These are phyloP conservation scores for Mesorhabditis belari DNA, from an alignment of 2,888 invertebrate species.

Conservation along the genomic window DNA sequence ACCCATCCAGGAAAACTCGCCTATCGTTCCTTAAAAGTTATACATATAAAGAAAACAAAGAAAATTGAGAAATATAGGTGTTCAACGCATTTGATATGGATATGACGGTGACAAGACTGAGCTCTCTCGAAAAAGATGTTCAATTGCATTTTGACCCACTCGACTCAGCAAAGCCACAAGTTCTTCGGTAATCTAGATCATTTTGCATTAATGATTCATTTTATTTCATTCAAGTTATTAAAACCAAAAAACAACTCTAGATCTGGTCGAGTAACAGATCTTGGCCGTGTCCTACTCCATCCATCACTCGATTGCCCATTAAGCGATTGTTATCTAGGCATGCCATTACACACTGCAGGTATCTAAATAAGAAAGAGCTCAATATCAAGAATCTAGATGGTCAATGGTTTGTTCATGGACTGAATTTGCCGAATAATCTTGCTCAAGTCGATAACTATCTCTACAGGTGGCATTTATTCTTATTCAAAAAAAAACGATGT, in stretches of 20 bases:
- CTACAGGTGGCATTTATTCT: conserved; percentile 54
- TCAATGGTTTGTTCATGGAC: conserved; percentile 66
- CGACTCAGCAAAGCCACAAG: conserved; percentile 53
- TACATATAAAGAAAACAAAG: conserved; percentile 50
- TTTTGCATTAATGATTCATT: background rate
- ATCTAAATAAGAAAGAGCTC: conserved; percentile 14
- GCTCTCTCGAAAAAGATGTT: conserved; percentile 64
- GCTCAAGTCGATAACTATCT: conserved; percentile 68
- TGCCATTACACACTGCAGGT: conserved; percentile 66
- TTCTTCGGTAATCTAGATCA: conserved; percentile 27
- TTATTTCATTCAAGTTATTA: no score
- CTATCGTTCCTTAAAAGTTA: conserved; percentile 28
- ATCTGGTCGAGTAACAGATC: conserved; percentile 47
- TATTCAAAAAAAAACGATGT: no score
- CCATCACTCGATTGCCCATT: conserved; percentile 18
- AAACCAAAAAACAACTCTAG: conserved; percentile 6
- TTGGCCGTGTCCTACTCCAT: conserved; percentile 49
- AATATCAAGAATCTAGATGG: conserved; percentile 58
- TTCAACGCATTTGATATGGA: conserved; percentile 48
- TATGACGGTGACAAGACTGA: conserved; percentile 70
- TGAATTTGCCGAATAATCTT: conserved; percentile 64
- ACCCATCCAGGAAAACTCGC: conserved; percentile 30
- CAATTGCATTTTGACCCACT: conserved; percentile 58
- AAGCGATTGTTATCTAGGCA: conserved; percentile 65
- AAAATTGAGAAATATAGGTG: conserved; percentile 65